Conservation (phyloP, 1,140 invertebrate species). For the Piezodorus guildinii region DNA sequence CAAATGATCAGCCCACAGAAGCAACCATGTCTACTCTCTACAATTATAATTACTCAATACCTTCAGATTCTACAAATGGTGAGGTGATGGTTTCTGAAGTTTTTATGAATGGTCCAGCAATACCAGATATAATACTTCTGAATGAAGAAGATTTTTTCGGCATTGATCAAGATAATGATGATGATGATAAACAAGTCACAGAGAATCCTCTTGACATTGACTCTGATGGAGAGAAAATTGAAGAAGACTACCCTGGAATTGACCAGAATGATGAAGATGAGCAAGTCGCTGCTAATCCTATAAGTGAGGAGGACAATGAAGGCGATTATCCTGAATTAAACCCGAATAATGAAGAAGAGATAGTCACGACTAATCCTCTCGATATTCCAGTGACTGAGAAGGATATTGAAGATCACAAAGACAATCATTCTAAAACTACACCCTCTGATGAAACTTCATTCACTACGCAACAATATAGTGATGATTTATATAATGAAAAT, state of each 20-base stretch:
- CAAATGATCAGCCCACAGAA: not conserved
- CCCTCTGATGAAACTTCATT: no score
- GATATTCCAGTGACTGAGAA: no score
- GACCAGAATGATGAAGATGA: not conserved
- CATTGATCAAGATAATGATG: not conserved
- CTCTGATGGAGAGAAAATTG: not conserved
- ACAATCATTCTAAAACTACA: no score
- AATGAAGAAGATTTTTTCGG: no score
- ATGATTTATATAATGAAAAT: no score
- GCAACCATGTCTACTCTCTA: slow-evolving; percentile 21
- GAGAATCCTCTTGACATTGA: not conserved
- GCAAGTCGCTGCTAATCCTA: not conserved
- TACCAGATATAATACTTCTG: no score
- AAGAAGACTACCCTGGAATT: not conserved
- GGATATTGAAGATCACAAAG: no score
- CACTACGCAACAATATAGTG: no score
- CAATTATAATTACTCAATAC: slow-evolving; percentile 24
- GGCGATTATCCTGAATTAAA: no score
- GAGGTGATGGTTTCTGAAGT: slow-evolving; percentile 23
- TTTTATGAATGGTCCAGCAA: slow-evolving; percentile 17
- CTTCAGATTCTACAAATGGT: slow-evolving; percentile 10
- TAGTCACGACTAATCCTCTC: no score
- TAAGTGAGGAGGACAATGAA: no score
- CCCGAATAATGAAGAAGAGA: no score
- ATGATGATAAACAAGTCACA: not conserved